Evolutionary conservation across 1,140 invertebrate species (phyloP).

Genomic region (Metopolophium dirhodum): DNA sequence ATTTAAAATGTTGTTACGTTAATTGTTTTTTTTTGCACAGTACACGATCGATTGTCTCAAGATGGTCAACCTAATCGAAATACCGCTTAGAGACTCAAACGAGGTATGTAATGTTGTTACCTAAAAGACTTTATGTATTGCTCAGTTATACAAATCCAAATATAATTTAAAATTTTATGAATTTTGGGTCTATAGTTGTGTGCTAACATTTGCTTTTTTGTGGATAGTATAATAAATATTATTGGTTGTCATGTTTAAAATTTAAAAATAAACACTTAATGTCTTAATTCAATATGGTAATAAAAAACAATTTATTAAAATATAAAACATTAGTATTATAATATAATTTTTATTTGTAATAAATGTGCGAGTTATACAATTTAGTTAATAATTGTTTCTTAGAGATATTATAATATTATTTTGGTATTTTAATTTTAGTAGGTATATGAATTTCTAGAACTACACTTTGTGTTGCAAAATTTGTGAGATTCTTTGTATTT

Average conservation of each 20-base stretch:
- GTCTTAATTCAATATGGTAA: neutral
- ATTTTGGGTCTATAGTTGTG: neutral
- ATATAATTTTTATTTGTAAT: no score
- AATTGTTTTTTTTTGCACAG: neutral
- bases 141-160: neutral
- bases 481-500: no score
- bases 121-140: neutral
- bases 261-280: neutral
- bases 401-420: no score
- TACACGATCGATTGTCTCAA: constrained; percentile 20
- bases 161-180: neutral
- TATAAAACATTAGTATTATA: no score
- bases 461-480: no score
- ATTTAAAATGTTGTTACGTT: neutral
- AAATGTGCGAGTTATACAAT: no score
- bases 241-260: neutral
- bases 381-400: no score
- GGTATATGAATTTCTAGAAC: no score
- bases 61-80: constrained; percentile 82
- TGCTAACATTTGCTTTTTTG: neutral
- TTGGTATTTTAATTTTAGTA: no score
- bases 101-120: constrained; percentile 71
- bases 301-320: no score
- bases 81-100: constrained; percentile 88
- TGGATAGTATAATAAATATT: no score